phyloP scores from a whole-genome alignment of 1,140 invertebrate genomes.

The Hycleus phaleratus region DNA sequence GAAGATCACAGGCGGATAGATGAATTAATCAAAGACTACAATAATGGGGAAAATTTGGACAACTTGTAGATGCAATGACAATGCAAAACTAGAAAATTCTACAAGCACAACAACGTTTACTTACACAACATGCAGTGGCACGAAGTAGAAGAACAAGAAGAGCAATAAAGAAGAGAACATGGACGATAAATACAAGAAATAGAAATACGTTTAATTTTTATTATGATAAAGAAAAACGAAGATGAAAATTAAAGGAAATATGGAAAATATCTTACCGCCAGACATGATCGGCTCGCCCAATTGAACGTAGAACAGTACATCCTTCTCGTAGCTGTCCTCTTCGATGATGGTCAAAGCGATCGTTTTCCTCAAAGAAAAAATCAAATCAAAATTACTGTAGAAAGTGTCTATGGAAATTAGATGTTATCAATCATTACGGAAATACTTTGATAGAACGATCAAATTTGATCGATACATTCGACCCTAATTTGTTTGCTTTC shows the following conservation, averaged over 20 bases:
- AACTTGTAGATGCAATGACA: too few relatives aligned
- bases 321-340: constrained; percentile 97
- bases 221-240: constrained; percentile 10
- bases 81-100: too few relatives aligned
- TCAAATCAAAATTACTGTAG: not conserved
- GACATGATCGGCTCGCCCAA: constrained; percentile 78
- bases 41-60: too few relatives aligned
- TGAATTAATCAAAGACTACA: too few relatives aligned
- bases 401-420: not conserved
- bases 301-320: constrained; percentile 87
- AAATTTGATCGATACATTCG: too few relatives aligned
- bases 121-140: constrained; percentile 34
- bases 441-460: too few relatives aligned
- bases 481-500: too few relatives aligned
- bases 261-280: constrained; percentile 59
- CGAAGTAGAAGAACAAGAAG: constrained; percentile 22
- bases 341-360: constrained; percentile 85
- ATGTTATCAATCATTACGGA: not conserved
- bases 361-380: constrained; percentile 67
- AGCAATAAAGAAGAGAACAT: constrained; percentile 24
- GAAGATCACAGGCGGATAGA: too few relatives aligned
- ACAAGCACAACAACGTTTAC: constrained; percentile 17
- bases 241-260: not conserved
- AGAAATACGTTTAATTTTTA: constrained; percentile 10
- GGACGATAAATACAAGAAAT: constrained; percentile 21